phyloP scores from a whole-genome alignment of 2,888 invertebrate genomes.

The Ophonus ardosiacus region DNA sequence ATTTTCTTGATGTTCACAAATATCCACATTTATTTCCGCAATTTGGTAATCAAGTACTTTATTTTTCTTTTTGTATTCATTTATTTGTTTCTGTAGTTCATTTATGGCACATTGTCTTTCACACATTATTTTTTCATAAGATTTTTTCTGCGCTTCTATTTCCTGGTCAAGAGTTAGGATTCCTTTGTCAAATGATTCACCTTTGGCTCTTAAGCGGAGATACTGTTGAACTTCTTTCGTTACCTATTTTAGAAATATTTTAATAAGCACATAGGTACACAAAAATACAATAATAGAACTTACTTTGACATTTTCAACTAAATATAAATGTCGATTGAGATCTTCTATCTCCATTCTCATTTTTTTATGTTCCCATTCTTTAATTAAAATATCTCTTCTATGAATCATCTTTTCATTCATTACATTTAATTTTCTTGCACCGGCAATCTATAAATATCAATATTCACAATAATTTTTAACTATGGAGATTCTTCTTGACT shows the following conservation, averaged over 20 bases:
- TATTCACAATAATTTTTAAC: neutral
- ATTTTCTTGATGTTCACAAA: slow-evolving; percentile 80
- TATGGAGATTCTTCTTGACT: too few species aligned
- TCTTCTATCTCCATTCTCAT: slow-evolving; percentile 83
- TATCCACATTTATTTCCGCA: slow-evolving; percentile 77
- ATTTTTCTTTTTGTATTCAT: slow-evolving; percentile 73
- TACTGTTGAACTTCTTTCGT: slow-evolving; percentile 82
- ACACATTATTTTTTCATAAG: slow-evolving; percentile 77
- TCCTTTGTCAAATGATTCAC: slow-evolving; percentile 78
- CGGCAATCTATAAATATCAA: slow-evolving; percentile 78
- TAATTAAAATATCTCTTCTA: slow-evolving; percentile 81
- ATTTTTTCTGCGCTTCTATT: slow-evolving; percentile 76
- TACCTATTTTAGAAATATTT: slow-evolving; percentile 74
- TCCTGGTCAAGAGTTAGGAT: slow-evolving; percentile 79
- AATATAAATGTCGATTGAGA: slow-evolving; percentile 76
- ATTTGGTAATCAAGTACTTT: slow-evolving; percentile 77
- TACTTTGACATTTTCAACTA: slow-evolving; percentile 81
- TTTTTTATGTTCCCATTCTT: slow-evolving; percentile 86
- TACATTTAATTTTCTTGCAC: slow-evolving; percentile 81
- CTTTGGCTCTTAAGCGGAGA: slow-evolving; percentile 78
- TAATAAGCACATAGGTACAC: too few species aligned
- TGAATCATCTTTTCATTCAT: slow-evolving; percentile 83
- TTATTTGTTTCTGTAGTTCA: slow-evolving; percentile 77
- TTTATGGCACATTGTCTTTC: slow-evolving; percentile 76
- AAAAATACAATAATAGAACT: too few species aligned